Base-by-base conservation (phyloP, 2,888 invertebrate species). In the Aleiodes testaceus region DNA sequence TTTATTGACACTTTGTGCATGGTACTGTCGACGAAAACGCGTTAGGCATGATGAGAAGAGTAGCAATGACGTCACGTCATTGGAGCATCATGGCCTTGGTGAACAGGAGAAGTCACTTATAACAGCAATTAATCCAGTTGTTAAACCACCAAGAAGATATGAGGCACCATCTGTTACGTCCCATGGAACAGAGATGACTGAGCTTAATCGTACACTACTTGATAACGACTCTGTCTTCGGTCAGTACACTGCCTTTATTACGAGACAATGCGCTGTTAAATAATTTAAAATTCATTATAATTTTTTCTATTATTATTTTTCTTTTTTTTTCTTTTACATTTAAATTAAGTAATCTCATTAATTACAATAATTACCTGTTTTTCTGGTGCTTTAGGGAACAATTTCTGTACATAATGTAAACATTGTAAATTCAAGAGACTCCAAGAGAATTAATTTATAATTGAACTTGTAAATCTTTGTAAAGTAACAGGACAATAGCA, bases 51-150 rank as follows among this genome's bases (percentile, higher is more conserved):
- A 91, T 82, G 88, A 92, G 77, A 92, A 91, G 80, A 84, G 83
- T 74, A 79, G 81, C 44, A 85, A 85, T 45, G 92, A 92, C 6
- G 91, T 93, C 76, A 92, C 94, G 11, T 90, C 93, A 79, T 90
- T 94, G 72, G 93, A 94, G 84, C 93, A 93, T 1, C 93, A 94
- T 0, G 93, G 93, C 1, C 92, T 93, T 64, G 92, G 93, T 71
- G 95, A 96, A 84, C 94, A 95, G 90, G 95, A 95, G 84, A 95
- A 96, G 86, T 94, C 94, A 75, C 88, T 95, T 63, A 92, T 96
- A 75, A 93, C 94, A 2, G 93, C 95, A 66, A 94, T 95, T 30
- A 95, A 95, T 88, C 95, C 95, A 0, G 93, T 95, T 16, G 93
- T 93, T 72, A 95, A 96, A 82, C 94, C 95, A 0, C 94, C 95